Base-by-base conservation (phyloP, 2,888 invertebrate genomes). In the Eristalis arbustorum region DNA sequence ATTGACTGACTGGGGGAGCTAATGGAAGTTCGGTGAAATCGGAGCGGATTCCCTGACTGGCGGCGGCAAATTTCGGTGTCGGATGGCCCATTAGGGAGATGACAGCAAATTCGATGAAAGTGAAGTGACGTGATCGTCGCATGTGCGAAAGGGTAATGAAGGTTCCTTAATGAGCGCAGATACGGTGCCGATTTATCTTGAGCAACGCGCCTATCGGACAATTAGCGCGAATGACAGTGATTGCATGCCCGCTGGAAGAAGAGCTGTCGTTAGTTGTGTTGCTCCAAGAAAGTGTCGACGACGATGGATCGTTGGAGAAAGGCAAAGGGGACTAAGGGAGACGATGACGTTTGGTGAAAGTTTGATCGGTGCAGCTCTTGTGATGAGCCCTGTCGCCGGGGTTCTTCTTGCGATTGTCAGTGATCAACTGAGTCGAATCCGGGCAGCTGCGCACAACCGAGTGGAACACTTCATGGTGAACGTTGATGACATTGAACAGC, bases 61-160 rank as follows among this genome's bases (percentile, higher is more conserved):
- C 28, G 28, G 4, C 66, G 61, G 49, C 23, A 57, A 40, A 34
- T 56, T 34, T 68, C 59, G 63, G 66, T 75, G 22, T 84, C 42
- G 57, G 62, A 62, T 81, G 76, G 63, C 31, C 72, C 76, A 76
- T 81, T 76, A 68, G 49, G n/a, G 23, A 31, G 74, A 57, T 64
- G 66, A 57, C 57, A 76, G 61, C 22, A 61, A 66, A 31, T 25
- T 64, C 63, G 63, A 79, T 14, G 40, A 31, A 74, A 62, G 75
- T 75, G 42, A 73, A 34, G 4, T n/a, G n/a, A n/a, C n/a, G n/a
- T n/a, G n/a, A n/a, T 4, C 57, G 40, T 13, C 5, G 18, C 49
- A 49, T 18, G 49, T 49, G 49, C 18, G 18, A 18, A 49, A 49
- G 49, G 49, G n/a, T 49, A 49, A 49, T 49, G 49, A 8, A 8